Percentiles rank a stretch among this genome's conserved stretches.
phyloP scores from a whole-genome alignment of 1,140 invertebrate species.

The Papilio glaucus region DNA sequence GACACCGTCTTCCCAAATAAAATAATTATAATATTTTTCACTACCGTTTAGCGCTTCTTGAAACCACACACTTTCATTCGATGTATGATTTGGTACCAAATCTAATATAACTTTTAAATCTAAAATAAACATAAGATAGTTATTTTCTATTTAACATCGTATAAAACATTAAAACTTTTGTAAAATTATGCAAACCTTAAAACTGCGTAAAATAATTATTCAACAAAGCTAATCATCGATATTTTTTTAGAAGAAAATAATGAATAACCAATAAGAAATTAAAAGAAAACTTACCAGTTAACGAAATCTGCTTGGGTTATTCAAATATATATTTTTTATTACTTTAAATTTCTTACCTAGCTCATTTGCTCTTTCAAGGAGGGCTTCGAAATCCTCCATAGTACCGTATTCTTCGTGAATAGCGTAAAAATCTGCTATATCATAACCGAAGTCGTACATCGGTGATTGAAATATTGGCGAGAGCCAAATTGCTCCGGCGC shows the following conservation, averaged over 20 bases:
- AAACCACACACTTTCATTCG: conserved; percentile 89
- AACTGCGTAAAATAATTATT: no score
- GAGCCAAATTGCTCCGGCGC: conserved; percentile 86
- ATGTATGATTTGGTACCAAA: conserved; percentile 88
- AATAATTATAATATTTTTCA: conserved; percentile 86
- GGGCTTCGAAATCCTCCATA: conserved; percentile 87
- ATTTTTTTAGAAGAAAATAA: no score
- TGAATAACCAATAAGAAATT: no score
- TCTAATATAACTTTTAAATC: conserved; percentile 84
- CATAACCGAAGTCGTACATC: conserved; percentile 88
- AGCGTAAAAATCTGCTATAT: conserved; percentile 88
- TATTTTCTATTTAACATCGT: no score
- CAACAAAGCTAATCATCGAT: background rate
- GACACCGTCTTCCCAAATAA: conserved; percentile 86
- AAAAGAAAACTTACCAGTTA: no score
- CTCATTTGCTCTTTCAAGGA: conserved; percentile 84
- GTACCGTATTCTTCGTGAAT: conserved; percentile 89
- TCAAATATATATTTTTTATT: no score
- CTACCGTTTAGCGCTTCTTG: conserved; percentile 84
- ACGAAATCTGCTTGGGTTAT: no score
- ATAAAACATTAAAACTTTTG: background rate
- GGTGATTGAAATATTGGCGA: conserved; percentile 88
- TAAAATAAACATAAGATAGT: conserved; percentile 38
- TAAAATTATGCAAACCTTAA: no score
- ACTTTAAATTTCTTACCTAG: conserved; percentile 56